Percentiles rank a stretch among this genome's conserved stretches.
These are phyloP conservation scores for Penaeus indicus DNA, from an alignment of 1,140 invertebrate genomes.

Conservation along the genomic window DNA sequence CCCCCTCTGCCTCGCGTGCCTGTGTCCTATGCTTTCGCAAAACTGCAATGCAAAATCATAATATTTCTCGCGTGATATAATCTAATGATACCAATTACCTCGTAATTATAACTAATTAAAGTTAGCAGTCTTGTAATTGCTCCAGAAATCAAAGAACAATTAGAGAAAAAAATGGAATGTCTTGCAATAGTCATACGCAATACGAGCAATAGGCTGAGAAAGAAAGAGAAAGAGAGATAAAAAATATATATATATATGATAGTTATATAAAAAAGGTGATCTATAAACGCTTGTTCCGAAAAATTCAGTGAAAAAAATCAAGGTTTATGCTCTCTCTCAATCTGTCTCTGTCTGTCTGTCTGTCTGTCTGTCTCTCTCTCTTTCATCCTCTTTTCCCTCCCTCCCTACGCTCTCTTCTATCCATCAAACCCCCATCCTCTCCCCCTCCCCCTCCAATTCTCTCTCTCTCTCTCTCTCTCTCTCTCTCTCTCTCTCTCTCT, in stretches of 20 bases:
- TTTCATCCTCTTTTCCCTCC: conserved; percentile 21
- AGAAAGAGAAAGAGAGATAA: background rate
- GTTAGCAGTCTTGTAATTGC: conserved; percentile 48
- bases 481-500: too few relatives aligned
- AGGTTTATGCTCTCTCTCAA: too few relatives aligned
- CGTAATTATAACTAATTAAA: conserved; percentile 57
- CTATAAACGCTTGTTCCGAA: too few relatives aligned
- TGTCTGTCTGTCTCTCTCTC: conserved; percentile 22
- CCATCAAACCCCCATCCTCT: conserved; percentile 34
- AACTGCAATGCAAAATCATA: conserved; percentile 40
- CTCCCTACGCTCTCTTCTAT: conserved; percentile 33
- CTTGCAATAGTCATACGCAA: background rate
- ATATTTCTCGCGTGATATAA: conserved; percentile 56
- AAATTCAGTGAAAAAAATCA: too few relatives aligned
- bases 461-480: too few relatives aligned
- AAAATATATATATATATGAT: too few relatives aligned
- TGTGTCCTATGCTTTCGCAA: conserved; percentile 28
- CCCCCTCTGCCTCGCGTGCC: conserved; percentile 31
- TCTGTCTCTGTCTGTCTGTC: background rate
- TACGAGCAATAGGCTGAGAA: background rate
- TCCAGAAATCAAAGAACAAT: conserved; percentile 46
- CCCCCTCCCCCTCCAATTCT: background rate
- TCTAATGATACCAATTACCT: conserved; percentile 55
- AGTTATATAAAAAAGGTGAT: too few relatives aligned
- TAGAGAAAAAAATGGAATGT: background rate